These are phyloP conservation scores for Podabrus alpinus DNA, from an alignment of 2,888 invertebrate genomes.

Conservation along the genomic window DNA sequence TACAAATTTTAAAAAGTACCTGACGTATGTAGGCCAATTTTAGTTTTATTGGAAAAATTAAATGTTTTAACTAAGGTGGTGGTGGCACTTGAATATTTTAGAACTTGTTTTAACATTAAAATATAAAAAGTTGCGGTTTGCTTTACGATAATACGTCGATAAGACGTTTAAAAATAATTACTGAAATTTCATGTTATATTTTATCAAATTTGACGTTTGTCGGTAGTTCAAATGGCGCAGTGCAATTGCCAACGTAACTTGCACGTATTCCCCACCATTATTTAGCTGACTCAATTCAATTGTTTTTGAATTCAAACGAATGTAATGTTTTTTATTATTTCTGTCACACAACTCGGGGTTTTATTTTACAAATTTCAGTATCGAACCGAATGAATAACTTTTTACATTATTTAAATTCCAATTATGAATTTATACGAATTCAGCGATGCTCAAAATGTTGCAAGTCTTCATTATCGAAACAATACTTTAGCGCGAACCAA, in stretches of 20 bases:
- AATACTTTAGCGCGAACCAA: neutral
- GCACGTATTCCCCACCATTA: neutral
- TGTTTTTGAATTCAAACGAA: neutral
- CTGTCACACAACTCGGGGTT: neutral
- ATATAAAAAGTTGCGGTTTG: constrained; percentile 5
- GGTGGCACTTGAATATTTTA: constrained; percentile 8
- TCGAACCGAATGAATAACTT: neutral
- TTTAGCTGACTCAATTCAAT: neutral
- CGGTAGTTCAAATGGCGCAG: neutral
- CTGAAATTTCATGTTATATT: neutral
- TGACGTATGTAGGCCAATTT: constrained; percentile 15
- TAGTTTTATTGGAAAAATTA: neutral
- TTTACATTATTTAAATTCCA: neutral
- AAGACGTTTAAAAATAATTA: neutral
- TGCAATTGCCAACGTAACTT: neutral
- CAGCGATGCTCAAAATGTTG: constrained; percentile 7
- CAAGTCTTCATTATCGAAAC: neutral
- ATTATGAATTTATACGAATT: constrained; percentile 6
- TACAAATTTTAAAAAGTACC: constrained; percentile 18
- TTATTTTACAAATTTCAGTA: constrained; percentile 1
- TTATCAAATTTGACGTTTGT: constrained; percentile 4
- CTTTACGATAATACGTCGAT: neutral
- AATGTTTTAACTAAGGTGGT: constrained; percentile 4
- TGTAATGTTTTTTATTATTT: neutral
- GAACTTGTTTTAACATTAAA: constrained; percentile 23